Percentiles rank a stretch among this genome's conserved stretches.
These are phyloP conservation scores for Macrosteles quadrilineatus DNA, from an alignment of 1,140 invertebrate species.

Conservation along the genomic window DNA sequence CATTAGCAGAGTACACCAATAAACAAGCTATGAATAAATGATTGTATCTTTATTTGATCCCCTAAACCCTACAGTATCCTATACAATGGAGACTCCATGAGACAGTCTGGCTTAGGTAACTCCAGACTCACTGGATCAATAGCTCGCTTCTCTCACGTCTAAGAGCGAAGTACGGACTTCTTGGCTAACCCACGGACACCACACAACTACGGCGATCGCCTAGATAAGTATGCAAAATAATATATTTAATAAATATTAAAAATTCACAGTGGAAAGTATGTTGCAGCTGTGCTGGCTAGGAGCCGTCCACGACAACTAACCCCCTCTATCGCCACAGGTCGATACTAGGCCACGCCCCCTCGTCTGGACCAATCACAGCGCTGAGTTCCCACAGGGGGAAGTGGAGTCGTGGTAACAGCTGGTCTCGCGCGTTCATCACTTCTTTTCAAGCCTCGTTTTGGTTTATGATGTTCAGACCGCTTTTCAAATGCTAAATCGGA, in stretches of 20 bases:
- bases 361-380: background rate
- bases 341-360: slow-evolving; percentile 5
- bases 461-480: slow-evolving; percentile 15
- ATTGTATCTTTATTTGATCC: too few species aligned
- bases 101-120: too few species aligned
- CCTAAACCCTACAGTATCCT: too few species aligned
- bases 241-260: slow-evolving; percentile 14
- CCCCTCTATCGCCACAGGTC: background rate
- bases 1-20: too few species aligned
- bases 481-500: slow-evolving; percentile 24
- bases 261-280: background rate
- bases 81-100: too few species aligned
- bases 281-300: background rate
- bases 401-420: background rate
- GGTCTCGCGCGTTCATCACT: background rate
- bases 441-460: slow-evolving; percentile 20
- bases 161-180: too few species aligned
- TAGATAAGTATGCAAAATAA: background rate
- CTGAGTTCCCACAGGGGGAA: background rate
- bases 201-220: too few species aligned
- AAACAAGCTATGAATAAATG: too few species aligned
- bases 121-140: too few species aligned
- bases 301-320: slow-evolving; percentile 10
- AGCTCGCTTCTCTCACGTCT: too few species aligned
- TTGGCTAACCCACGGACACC: too few species aligned